A percentile compares a stretch with the other conserved stretches of the same genome.
Conservation (phyloP, 2,797 vertebrate species). For the Pseudotriccus pelzelni region DNA sequence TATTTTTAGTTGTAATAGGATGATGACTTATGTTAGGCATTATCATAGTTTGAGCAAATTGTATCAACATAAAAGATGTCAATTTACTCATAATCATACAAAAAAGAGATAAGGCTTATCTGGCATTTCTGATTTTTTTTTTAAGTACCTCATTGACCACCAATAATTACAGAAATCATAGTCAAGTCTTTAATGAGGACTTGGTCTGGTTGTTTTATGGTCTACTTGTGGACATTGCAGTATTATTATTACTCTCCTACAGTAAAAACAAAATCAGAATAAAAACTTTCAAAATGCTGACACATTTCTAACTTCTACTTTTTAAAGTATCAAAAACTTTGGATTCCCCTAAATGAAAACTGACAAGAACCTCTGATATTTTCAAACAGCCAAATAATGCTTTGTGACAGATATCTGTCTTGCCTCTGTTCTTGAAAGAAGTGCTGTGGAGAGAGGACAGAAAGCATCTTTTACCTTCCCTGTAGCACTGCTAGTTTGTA, state of each 20-base stretch:
- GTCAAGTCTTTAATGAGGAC: not conserved
- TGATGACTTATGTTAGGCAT: not conserved
- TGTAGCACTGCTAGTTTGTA: not conserved
- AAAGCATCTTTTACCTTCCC: conserved; percentile 38
- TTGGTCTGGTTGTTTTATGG: not conserved
- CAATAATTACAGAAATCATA: not conserved
- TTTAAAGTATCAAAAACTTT: not conserved
- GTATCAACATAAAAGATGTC: not conserved
- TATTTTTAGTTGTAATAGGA: not conserved
- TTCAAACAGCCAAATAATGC: conserved; percentile 10
- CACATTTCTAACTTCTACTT: not conserved
- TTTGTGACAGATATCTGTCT: not conserved
- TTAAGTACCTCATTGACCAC: not conserved
- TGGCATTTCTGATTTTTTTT: not conserved
- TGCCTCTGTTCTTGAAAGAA: conserved; percentile 20
- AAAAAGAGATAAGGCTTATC: not conserved
- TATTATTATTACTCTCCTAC: not conserved
- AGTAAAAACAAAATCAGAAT: not conserved
- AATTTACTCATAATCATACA: not conserved
- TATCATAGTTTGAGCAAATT: not conserved
- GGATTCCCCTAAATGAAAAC: not conserved
- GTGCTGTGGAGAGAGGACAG: not conserved
- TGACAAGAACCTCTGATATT: conserved; percentile 2
- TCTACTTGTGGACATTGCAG: not conserved
- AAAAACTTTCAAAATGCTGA: conserved; percentile 29